phyloP scores from a whole-genome alignment of 2,888 invertebrate genomes.

The Pristionchus entomophagus region DNA sequence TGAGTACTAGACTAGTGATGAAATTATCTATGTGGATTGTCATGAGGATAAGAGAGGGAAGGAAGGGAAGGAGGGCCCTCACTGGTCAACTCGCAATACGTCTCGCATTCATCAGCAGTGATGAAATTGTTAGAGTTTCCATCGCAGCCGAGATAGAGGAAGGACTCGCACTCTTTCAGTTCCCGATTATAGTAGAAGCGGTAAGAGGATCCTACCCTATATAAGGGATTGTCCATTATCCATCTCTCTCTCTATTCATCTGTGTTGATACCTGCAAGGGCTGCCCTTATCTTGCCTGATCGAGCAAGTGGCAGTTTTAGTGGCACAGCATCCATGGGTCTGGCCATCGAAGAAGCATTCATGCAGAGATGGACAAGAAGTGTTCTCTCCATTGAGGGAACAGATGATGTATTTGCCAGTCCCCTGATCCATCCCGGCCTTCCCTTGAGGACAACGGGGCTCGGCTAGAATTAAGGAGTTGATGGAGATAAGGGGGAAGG shows the following conservation, averaged over 20 bases:
- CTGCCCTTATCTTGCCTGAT: constrained; percentile 5
- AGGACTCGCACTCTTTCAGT: constrained; percentile 61
- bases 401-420: constrained; percentile 15
- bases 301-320: constrained; percentile 10
- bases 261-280: no score
- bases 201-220: constrained; percentile 27
- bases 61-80: constrained; percentile 14
- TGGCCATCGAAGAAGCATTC: constrained; percentile 67
- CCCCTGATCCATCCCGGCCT: neutral
- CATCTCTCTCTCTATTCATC: no score
- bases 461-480: constrained; percentile 42
- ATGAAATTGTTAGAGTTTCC: constrained; percentile 70
- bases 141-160: constrained; percentile 65
- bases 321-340: constrained; percentile 67
- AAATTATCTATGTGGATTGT: no score
- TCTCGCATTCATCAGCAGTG: constrained; percentile 62
- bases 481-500: no score
- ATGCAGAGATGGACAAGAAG: constrained; percentile 64
- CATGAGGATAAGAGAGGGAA: neutral
- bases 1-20: no score
- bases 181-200: constrained; percentile 46
- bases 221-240: no score
- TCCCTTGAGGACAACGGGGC: constrained; percentile 40
- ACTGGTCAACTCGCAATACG: constrained; percentile 65
- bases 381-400: constrained; percentile 39